A percentile compares a stretch with the other conserved stretches of the same genome.
Evolutionary conservation across 2,113 vertebrate genomes (phyloP).

Genomic region (Mandrillus leucophaeus): DNA sequence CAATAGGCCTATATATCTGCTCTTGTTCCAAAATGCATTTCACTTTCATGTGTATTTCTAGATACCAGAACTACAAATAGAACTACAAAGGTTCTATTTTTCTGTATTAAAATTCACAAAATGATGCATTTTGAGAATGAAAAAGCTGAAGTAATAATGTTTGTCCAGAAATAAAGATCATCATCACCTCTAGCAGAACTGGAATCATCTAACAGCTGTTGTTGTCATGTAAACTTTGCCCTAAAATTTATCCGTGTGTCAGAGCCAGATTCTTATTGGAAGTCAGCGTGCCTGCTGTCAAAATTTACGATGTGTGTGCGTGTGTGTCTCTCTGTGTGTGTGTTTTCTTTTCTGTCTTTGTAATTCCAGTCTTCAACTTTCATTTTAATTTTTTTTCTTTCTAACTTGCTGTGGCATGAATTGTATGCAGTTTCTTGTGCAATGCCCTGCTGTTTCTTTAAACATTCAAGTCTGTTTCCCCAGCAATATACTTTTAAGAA

Average conservation of each 20-base stretch:
- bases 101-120: conserved; percentile 92
- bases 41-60: conserved; percentile 84
- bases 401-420: conserved; percentile 87
- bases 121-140: conserved; percentile 90
- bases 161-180: conserved; percentile 93
- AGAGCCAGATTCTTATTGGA: conserved; percentile 90
- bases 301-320: conserved; percentile 83
- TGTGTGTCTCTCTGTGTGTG: neutral
- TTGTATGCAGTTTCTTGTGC: conserved; percentile 87
- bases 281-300: conserved; percentile 91
- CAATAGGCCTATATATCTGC: conserved; percentile 92
- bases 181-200: conserved; percentile 88
- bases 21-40: conserved; percentile 91
- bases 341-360: conserved; percentile 85
- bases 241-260: conserved; percentile 95
- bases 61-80: conserved; percentile 92
- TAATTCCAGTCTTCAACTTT: conserved; percentile 90
- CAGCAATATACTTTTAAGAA: neutral
- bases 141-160: conserved; percentile 92
- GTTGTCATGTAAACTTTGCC: conserved; percentile 91
- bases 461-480: conserved; percentile 93
- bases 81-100: conserved; percentile 90
- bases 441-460: conserved; percentile 86
- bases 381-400: conserved; percentile 90
- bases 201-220: conserved; percentile 92